Evolutionary conservation across 2,113 vertebrate genomes (phyloP), one percentile per base, ranked within the genome.

Genomic region (Pseudonaja textilis): DNA sequence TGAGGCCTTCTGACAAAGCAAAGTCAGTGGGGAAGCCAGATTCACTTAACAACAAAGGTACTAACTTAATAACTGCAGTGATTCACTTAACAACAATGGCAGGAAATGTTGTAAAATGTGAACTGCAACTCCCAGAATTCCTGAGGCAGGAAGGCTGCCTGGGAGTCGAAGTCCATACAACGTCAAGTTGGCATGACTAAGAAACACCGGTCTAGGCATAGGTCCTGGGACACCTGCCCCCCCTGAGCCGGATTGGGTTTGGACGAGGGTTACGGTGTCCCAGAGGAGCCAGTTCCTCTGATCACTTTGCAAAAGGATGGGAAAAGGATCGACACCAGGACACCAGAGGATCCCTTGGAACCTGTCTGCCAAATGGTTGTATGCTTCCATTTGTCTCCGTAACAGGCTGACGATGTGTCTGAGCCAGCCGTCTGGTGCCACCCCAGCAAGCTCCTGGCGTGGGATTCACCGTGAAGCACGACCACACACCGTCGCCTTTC

Each of bases 401-500:
- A 0, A 5, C 0, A 91, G 94, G 61, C 4, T 8, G 1, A 10
- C 34, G 2, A 6, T 25, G 85, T 14, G 34, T 42, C 88, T 39
- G 88, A 23, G 54, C 29, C 54, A 23, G 34, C 55, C 34, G 34
- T 23, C 88, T 56, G 55, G 88, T 39, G 20, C 54, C 34, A 25
- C 3, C 50, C 91, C 61, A 93, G 89, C 90, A 87, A 90, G 95
- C 94, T 50, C 91, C 0, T 1, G 90, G 92, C 69, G 34, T 10
- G 89, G 95, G 95, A 94, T 96, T 95, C 94, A 95, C 47, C 93
- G 93, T 93, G 94, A 94, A 93, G 92, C 4, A 5, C 29, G 93
- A 93, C 91, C 94, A 93, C 85, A 92, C 94, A 90, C 93, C 95
- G 96, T 93, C 94, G 95, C 94, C 91, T 92, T 61, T 96, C 96